A percentile compares a stretch with the other conserved stretches of the same genome.
phyloP scores from a whole-genome alignment of 2,888 invertebrate species.

The Pterostichus niger region DNA sequence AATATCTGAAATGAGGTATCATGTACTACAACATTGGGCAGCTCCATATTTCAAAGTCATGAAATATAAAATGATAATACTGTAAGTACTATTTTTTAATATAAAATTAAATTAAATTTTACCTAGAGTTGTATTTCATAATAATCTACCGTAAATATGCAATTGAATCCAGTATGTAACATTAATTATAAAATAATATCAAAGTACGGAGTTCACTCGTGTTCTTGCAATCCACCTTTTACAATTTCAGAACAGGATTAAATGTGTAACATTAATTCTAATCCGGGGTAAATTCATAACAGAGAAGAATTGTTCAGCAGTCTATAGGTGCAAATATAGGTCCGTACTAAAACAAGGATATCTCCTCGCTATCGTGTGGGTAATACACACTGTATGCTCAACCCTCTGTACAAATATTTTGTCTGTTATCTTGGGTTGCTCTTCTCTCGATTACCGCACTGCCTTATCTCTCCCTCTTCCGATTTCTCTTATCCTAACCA shows the following conservation, averaged over 20 bases:
- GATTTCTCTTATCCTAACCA: slow-evolving; percentile 63
- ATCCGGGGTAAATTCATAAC: slow-evolving; percentile 13
- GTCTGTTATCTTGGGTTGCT: slow-evolving; percentile 45
- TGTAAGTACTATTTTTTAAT: too few species aligned
- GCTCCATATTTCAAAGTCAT: too few species aligned
- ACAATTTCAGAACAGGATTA: not conserved
- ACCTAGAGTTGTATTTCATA: too few species aligned
- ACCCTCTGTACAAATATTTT: slow-evolving; percentile 55
- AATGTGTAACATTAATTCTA: not conserved
- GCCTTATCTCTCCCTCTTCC: slow-evolving; percentile 69
- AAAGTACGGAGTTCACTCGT: too few species aligned
- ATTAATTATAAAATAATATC: too few species aligned
- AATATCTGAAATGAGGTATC: too few species aligned
- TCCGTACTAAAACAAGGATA: slow-evolving; percentile 24
- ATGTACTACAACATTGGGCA: too few species aligned
- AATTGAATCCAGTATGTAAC: too few species aligned
- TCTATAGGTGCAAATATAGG: not conserved
- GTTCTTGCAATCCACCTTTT: too few species aligned
- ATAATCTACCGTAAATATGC: too few species aligned
- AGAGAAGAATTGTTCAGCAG: slow-evolving; percentile 14
- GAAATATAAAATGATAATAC: too few species aligned
- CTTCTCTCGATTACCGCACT: slow-evolving; percentile 70
- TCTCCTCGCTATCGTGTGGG: slow-evolving; percentile 23
- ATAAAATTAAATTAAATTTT: too few species aligned
- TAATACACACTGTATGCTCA: slow-evolving; percentile 16